Base-by-base conservation (phyloP, 2,113 vertebrate genomes). In the Corapipo altera region DNA sequence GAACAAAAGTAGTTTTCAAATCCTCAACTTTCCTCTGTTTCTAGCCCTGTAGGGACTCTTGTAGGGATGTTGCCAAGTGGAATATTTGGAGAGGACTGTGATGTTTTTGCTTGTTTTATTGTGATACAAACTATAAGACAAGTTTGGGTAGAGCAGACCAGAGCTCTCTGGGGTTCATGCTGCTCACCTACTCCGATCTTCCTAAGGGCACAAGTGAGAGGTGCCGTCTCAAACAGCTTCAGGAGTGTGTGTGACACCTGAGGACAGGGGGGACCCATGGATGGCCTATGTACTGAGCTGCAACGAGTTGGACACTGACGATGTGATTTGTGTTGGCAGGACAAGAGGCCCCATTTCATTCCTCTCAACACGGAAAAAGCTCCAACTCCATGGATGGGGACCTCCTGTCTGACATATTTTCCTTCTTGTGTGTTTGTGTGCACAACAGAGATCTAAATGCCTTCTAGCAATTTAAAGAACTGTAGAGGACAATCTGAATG, bases 161-260 rank as follows among this genome's bases (percentile, higher is more conserved):
- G 65, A 86, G 72, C 12, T 59, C 12, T 67, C 4, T 24, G 48
- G 48, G 22, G 23, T 8, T 59, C 2, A 0, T 8, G 27, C 46
- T 74, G 43, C 58, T 67, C 46, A 67, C 1, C n/a, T 49, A 21
- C 43, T 62, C n/a, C 32, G 5, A 0, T 37, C 24, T 84, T 85
- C 51, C 23, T 48, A 48, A 67, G 65, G 55, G 35, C 46, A n/a
- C 12, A 24, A 16, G 35, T 5, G 37, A 52, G 61, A 80, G 16
- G 2, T 33, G 26, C 30, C 2, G 0, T 32, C 59, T 82, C 1
- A 0, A 35, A 10, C 4, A 33, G 49, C 54, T 52, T 52, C 0
- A 0, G 37, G 51, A 20, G 20, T 1, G 0, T 30, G 51, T 1
- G 4, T 48, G 72, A 18, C 49, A 27, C 0, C 0, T 30, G 44